Conservation (phyloP, 2,888 invertebrate species). For the Ceriagrion tenellum region DNA sequence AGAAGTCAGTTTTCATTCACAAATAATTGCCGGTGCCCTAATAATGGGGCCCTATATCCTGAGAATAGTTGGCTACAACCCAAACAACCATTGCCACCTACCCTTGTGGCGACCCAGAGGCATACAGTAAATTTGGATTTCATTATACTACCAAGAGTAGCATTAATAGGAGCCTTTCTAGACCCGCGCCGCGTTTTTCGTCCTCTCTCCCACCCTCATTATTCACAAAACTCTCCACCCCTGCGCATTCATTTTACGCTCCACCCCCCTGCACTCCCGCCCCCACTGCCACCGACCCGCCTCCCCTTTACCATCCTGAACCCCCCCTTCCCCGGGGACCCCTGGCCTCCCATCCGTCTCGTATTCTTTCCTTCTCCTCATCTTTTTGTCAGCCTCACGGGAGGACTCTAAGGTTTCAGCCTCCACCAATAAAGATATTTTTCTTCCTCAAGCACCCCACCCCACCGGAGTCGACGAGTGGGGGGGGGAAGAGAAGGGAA, state of each 20-base stretch:
- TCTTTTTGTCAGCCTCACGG: not conserved
- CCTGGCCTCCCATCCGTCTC: not conserved
- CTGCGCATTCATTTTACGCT: not conserved
- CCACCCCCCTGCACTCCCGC: not conserved
- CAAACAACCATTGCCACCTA: no score
- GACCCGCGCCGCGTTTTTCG: not conserved
- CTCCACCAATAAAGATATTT: slow-evolving; percentile 18
- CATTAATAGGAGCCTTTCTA: not conserved
- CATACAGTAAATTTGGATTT: not conserved
- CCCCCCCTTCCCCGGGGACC: not conserved
- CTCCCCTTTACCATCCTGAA: not conserved
- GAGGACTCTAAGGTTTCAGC: not conserved
- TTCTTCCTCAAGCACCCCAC: not conserved
- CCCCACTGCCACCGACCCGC: not conserved
- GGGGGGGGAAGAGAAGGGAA: no score
- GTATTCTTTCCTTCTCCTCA: not conserved
- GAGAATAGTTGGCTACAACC: no score
- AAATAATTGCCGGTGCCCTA: no score
- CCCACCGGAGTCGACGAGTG: not conserved
- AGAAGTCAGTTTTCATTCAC: no score
- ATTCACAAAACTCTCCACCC: not conserved
- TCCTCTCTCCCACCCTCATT: not conserved
- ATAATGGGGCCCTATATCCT: no score
- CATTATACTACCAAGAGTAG: not conserved
- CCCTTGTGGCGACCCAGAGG: no score